Conservation (phyloP, 2,113 vertebrate genomes). For the Corythornis vintsioides region DNA sequence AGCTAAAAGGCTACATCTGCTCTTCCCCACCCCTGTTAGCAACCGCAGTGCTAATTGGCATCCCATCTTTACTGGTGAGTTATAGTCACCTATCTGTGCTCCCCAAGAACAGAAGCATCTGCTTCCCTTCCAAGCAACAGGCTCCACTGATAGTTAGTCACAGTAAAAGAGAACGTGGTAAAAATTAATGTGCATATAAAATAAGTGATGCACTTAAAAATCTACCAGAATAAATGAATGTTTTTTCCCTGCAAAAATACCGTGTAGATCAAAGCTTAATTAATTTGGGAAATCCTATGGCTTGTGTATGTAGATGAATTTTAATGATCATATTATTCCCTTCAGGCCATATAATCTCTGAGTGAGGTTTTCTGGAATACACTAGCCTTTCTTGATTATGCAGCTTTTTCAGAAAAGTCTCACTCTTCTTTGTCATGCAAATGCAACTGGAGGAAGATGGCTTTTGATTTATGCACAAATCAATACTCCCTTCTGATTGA, state of each 20-base stretch:
- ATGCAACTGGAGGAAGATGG: slow-evolving; percentile 1
- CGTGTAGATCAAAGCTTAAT: not conserved
- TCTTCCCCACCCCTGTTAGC: not conserved
- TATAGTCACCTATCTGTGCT: not conserved
- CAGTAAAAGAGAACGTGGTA: not conserved
- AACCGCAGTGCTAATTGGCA: not conserved
- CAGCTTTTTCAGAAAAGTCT: not conserved
- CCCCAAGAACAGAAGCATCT: not conserved
- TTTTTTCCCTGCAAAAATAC: not conserved
- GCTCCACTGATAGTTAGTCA: not conserved
- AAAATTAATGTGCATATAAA: not conserved
- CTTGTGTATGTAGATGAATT: not conserved
- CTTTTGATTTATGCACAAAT: slow-evolving; percentile 62
- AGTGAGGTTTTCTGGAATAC: not conserved
- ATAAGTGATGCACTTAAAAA: not conserved
- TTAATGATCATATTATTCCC: not conserved
- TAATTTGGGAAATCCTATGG: slow-evolving; percentile 1
- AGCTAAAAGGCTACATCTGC: not conserved
- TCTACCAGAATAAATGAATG: not conserved
- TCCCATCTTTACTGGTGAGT: not conserved
- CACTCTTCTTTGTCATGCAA: slow-evolving; percentile 17
- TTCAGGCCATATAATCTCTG: not conserved
- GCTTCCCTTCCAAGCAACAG: not conserved
- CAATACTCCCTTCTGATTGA: slow-evolving; percentile 68
- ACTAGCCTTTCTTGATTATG: not conserved